These are phyloP conservation scores for Pseudomyrmex sp. DNA, from an alignment of 1,140 invertebrate genomes.

Conservation along the genomic window DNA sequence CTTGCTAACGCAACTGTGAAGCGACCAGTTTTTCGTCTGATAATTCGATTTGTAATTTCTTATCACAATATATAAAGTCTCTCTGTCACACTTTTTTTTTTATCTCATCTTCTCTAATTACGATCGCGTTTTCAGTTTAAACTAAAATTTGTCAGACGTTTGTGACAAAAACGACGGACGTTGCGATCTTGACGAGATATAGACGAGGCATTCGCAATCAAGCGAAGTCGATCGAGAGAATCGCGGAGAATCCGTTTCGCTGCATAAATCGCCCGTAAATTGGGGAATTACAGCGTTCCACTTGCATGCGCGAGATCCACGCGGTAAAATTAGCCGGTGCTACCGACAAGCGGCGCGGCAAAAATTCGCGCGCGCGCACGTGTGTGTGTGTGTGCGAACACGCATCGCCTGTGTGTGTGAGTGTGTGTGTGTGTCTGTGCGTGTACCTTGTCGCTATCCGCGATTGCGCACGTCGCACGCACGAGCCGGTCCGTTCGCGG, in stretches of 20 bases:
- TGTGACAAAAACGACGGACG: too few species aligned
- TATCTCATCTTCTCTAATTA: constrained; percentile 4
- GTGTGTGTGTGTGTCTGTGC: constrained; percentile 23
- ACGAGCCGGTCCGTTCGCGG: constrained; percentile 20
- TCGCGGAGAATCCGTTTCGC: constrained; percentile 6
- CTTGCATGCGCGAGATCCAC: constrained; percentile 45
- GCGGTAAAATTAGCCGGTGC: constrained; percentile 55
- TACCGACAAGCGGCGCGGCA: constrained; percentile 38
- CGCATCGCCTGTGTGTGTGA: constrained; percentile 6
- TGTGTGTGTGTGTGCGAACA: not conserved
- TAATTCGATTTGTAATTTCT: too few species aligned
- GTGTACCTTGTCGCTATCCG: not conserved
- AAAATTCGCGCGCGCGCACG: constrained; percentile 33
- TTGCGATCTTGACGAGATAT: too few species aligned
- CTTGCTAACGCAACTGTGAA: too few species aligned
- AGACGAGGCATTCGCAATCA: not conserved
- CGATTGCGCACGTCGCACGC: constrained; percentile 60
- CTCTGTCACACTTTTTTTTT: not conserved
- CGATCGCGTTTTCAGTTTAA: not conserved
- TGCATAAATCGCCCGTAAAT: constrained; percentile 40
- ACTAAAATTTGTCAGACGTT: constrained; percentile 2
- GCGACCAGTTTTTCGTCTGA: too few species aligned
- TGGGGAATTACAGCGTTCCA: constrained; percentile 39
- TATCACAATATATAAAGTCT: too few species aligned
- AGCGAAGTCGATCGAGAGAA: not conserved